phyloP scores from a whole-genome alignment of 2,888 invertebrate species.

The Patella depressa region DNA sequence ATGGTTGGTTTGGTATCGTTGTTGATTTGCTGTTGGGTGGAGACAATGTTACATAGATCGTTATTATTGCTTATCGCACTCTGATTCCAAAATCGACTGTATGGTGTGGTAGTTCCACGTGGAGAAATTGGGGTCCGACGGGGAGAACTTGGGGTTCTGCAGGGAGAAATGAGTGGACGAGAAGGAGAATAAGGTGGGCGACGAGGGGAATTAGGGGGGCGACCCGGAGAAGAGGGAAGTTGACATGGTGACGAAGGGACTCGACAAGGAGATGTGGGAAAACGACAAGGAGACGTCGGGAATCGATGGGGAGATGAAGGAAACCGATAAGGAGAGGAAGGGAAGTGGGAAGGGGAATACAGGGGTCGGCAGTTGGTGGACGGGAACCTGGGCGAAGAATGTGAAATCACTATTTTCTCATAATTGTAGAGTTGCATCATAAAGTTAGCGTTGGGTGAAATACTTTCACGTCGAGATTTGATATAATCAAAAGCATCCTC shows the following conservation, averaged over 20 bases:
- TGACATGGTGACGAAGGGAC: neutral
- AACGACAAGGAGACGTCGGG: neutral
- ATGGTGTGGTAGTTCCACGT: neutral
- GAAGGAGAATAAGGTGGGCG: neutral
- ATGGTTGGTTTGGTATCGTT: neutral
- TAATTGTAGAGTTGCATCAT: constrained; percentile 71
- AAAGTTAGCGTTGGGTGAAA: constrained; percentile 72
- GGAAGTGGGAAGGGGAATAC: neutral
- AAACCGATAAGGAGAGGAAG: neutral
- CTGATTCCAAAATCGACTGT: neutral
- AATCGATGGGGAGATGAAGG: neutral
- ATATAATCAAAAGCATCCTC: constrained; percentile 71
- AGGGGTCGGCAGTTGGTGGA: neutral
- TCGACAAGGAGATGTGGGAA: neutral
- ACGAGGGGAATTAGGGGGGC: neutral
- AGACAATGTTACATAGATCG: neutral
- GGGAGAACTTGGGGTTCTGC: neutral
- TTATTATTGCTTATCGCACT: neutral
- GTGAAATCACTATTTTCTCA: constrained; percentile 40
- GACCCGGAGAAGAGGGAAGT: neutral
- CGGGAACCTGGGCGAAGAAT: neutral
- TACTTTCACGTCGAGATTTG: constrained; percentile 64
- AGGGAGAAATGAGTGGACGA: neutral
- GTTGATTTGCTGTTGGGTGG: neutral
- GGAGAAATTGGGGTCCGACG: neutral